Evolutionary conservation across 92 coral and sea anemone species (phyloP).

Genomic region (Actinostola sp.): DNA sequence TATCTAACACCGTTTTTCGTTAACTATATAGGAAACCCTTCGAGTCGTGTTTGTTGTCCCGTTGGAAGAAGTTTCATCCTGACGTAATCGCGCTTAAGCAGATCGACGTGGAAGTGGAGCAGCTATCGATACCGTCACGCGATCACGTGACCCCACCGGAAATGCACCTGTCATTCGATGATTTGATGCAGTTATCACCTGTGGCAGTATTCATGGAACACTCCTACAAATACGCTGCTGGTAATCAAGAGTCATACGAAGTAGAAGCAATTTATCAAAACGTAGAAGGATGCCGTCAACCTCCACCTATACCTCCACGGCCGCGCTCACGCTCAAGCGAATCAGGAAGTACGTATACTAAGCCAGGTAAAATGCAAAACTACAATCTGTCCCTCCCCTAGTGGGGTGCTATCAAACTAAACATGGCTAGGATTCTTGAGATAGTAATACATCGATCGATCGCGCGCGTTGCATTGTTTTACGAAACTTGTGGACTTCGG

Average conservation of each 20-base stretch:
- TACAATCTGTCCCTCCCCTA: no score
- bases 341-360: no score
- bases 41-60: constrained; percentile 12
- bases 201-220: constrained; percentile 24
- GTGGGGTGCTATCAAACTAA: no score
- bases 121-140: background rate
- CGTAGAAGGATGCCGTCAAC: no score
- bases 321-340: no score
- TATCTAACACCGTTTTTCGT: background rate
- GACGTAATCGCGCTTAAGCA: background rate
- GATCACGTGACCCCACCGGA: constrained; percentile 12
- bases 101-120: constrained; percentile 2
- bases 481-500: no score
- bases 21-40: constrained; percentile 14
- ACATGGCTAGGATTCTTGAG: no score
- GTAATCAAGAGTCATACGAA: constrained; percentile 2
- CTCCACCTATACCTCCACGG: no score
- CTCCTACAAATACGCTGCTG: constrained; percentile 16
- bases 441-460: no score
- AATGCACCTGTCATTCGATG: constrained; percentile 9
- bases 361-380: no score
- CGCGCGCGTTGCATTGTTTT: no score
- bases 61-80: constrained; percentile 11
- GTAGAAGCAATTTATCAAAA: no score
- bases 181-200: background rate